Conservation (phyloP, 2,797 vertebrate species). For the Gastrophryne carolinensis region DNA sequence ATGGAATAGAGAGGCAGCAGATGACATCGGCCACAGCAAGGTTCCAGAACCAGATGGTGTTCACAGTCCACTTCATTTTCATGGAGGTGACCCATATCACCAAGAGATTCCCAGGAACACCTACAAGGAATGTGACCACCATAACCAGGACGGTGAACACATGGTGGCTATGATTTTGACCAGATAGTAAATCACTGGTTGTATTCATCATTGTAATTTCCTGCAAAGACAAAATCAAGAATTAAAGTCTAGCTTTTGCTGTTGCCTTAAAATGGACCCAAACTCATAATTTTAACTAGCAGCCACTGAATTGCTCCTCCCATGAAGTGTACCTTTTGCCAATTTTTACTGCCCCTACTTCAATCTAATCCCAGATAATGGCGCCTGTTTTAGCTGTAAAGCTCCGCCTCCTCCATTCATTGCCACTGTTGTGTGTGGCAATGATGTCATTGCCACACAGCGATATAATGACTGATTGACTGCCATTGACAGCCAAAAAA, state of each 20-base stretch:
- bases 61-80: slow-evolving; percentile 76
- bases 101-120: slow-evolving; percentile 73
- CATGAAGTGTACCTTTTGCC: too few species aligned
- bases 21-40: slow-evolving; percentile 74
- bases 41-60: slow-evolving; percentile 76
- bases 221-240: background rate
- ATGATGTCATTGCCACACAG: too few species aligned
- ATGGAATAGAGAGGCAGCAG: slow-evolving; percentile 75
- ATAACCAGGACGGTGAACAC: slow-evolving; percentile 63
- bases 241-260: background rate
- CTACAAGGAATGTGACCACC: slow-evolving; percentile 66
- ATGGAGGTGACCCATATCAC: slow-evolving; percentile 77
- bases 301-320: too few species aligned
- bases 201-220: background rate
- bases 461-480: too few species aligned
- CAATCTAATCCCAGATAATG: too few species aligned
- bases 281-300: too few species aligned
- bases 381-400: too few species aligned
- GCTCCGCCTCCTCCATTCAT: too few species aligned
- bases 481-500: too few species aligned
- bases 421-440: too few species aligned
- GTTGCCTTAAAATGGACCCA: too few species aligned
- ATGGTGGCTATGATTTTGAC: background rate
- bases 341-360: too few species aligned
- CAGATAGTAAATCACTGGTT: background rate